Conservation (phyloP, 2,113 vertebrate species). For the Malurus cyaneus region DNA sequence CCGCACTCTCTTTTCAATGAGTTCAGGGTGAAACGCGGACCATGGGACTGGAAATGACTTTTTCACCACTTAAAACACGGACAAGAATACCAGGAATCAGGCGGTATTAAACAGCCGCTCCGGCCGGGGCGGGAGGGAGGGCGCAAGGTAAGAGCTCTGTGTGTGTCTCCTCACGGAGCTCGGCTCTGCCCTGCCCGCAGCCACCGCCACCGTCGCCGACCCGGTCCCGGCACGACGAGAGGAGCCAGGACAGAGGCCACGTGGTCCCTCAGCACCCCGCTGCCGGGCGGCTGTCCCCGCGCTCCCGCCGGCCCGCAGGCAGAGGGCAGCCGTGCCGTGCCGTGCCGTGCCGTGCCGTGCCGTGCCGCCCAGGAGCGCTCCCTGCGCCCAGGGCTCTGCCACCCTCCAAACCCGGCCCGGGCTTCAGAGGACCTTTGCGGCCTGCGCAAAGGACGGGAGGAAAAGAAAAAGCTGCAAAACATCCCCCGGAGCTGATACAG, state of each 20-base stretch:
- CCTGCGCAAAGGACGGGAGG: background rate
- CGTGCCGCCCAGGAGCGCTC: background rate
- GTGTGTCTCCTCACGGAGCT: background rate
- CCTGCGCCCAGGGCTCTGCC: background rate
- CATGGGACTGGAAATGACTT: slow-evolving; percentile 80
- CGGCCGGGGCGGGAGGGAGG: slow-evolving; percentile 54
- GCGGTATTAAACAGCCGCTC: slow-evolving; percentile 69
- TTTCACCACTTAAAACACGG: slow-evolving; percentile 78
- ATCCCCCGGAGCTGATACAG: background rate
- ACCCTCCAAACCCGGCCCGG: background rate
- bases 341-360: background rate
- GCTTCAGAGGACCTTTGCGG: background rate
- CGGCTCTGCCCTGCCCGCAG: background rate
- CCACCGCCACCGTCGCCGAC: background rate
- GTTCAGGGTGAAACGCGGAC: slow-evolving; percentile 75
- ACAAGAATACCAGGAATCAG: slow-evolving; percentile 77
- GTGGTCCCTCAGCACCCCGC: background rate
- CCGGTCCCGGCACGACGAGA: background rate
- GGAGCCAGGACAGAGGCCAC: background rate
- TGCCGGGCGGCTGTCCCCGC: background rate
- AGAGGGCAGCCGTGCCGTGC: background rate
- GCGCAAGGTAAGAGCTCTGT: slow-evolving; percentile 65
- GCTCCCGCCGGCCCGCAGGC: background rate
- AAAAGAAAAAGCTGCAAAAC: background rate
- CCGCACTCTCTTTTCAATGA: slow-evolving; percentile 81